phyloP scores from a whole-genome alignment of 1,140 invertebrate genomes.

The Leptinotarsa undecemlineata region DNA sequence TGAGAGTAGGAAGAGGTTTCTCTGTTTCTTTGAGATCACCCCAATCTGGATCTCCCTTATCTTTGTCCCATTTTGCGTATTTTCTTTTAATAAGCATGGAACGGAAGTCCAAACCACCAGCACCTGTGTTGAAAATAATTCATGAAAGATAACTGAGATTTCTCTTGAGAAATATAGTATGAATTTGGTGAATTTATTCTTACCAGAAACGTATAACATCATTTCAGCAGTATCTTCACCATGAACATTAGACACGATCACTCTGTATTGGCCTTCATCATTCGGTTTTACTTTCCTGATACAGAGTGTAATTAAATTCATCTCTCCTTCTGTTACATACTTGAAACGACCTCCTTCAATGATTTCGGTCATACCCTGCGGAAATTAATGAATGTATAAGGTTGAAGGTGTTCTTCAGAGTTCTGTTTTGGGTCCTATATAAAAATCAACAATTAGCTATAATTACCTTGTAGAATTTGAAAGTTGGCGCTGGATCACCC shows the following conservation, averaged over 20 bases:
- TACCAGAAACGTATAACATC: constrained; percentile 94
- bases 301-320: constrained; percentile 87
- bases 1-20: constrained; percentile 79
- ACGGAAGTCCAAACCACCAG: constrained; percentile 98
- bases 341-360: constrained; percentile 92
- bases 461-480: constrained; percentile 90
- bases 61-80: constrained; percentile 90
- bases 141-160: neutral
- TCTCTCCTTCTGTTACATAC: constrained; percentile 86
- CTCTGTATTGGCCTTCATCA: constrained; percentile 96
- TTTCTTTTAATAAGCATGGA: constrained; percentile 96
- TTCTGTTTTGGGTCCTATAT: no score
- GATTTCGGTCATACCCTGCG: constrained; percentile 78
- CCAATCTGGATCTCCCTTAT: constrained; percentile 89
- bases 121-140: constrained; percentile 63
- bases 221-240: constrained; percentile 94
- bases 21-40: constrained; percentile 91
- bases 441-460: neutral
- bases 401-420: no score
- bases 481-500: constrained; percentile 90
- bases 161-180: neutral
- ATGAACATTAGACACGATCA: constrained; percentile 89
- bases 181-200: constrained; percentile 36
- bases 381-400: neutral
- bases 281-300: constrained; percentile 95